phyloP scores from a whole-genome alignment of 2,113 vertebrate genomes.

The Aldabrachelys gigantea region DNA sequence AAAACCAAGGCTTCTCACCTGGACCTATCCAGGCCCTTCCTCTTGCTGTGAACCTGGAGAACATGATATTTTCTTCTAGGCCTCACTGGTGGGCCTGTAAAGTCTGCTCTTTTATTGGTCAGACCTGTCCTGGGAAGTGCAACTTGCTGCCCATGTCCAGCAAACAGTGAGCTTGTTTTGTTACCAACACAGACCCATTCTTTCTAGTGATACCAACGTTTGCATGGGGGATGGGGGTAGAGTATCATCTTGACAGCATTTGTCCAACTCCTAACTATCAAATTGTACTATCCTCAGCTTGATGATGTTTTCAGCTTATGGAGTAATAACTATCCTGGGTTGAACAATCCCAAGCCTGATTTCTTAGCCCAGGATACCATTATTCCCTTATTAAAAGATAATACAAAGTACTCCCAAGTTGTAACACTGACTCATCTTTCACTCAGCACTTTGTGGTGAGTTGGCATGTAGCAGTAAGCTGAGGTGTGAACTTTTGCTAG shows the following conservation, averaged over 20 bases:
- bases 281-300: neutral
- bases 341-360: neutral
- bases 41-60: neutral
- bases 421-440: neutral
- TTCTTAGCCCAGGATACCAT: neutral
- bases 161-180: neutral
- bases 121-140: neutral
- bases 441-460: neutral
- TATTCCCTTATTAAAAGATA: neutral
- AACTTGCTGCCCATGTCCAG: neutral
- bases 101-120: neutral
- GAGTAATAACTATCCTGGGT: neutral
- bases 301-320: neutral
- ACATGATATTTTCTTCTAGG: neutral
- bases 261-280: no score
- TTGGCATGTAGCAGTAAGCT: neutral
- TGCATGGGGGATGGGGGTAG: no score
- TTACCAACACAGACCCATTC: neutral
- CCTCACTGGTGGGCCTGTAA: neutral
- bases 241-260: neutral
- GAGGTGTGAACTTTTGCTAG: neutral
- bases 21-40: no score
- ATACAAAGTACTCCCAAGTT: neutral
- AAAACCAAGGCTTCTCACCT: neutral
- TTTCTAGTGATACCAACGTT: neutral